phyloP scores from a whole-genome alignment of 92 coral and sea anemone genomes.

The Scolanthus callimorphus region DNA sequence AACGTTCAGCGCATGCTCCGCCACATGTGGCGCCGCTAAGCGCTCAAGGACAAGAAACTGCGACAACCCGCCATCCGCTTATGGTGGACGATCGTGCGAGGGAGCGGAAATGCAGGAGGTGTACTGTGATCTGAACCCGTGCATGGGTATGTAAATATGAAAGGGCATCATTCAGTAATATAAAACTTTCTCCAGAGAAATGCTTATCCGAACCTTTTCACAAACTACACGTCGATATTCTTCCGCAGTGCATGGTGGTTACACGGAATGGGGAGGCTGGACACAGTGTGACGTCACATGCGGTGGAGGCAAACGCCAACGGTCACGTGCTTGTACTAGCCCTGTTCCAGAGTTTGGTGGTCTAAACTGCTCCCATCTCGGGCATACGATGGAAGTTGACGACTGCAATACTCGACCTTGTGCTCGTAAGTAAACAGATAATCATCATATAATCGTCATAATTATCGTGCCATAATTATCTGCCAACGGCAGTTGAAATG shows the following conservation, averaged over 20 bases:
- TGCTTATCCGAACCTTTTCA: too few species aligned
- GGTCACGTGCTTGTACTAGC: constrained; percentile 94
- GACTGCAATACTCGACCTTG: constrained; percentile 87
- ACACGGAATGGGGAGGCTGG: constrained; percentile 96
- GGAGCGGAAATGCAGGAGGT: constrained; percentile 83
- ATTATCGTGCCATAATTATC: too few species aligned
- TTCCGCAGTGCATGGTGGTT: constrained; percentile 78
- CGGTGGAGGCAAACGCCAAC: constrained; percentile 90
- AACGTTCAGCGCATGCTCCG: constrained; percentile 74
- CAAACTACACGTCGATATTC: too few species aligned
- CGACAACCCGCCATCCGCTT: constrained; percentile 78
- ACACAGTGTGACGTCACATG: constrained; percentile 95
- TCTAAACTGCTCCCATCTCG: constrained; percentile 67
- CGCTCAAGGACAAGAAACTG: constrained; percentile 80
- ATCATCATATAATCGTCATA: too few species aligned
- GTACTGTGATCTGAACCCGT: constrained; percentile 67
- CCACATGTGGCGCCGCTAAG: constrained; percentile 83
- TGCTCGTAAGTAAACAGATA: constrained; percentile 76
- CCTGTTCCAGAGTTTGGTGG: constrained; percentile 97
- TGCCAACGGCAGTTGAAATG: too few species aligned
- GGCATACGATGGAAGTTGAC: constrained; percentile 65
- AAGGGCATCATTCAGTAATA: too few species aligned
- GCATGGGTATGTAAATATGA: constrained; percentile 68
- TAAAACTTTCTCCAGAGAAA: too few species aligned
- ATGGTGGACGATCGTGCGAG: constrained; percentile 76